Conservation (phyloP, 2,113 vertebrate species). For the Casuarius casuarius region DNA sequence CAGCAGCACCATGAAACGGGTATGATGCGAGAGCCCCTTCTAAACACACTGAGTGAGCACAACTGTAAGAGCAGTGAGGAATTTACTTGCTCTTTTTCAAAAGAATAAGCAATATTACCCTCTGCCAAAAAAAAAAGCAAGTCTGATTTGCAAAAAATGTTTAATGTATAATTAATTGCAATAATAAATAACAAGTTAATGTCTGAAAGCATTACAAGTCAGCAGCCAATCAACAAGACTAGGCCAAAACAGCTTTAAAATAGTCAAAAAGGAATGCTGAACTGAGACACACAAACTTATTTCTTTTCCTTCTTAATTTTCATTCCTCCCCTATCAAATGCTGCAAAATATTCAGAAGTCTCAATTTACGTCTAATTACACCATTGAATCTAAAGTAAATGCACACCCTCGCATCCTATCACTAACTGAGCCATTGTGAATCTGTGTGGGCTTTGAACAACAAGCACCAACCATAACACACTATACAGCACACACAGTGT, state of each 20-base stretch:
- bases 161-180: background rate
- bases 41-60: background rate
- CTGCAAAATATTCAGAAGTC: constrained; percentile 41
- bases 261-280: background rate
- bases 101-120: background rate
- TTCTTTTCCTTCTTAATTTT: background rate
- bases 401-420: background rate
- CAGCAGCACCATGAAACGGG: background rate
- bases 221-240: background rate
- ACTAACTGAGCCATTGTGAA: background rate
- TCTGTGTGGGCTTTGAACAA: background rate
- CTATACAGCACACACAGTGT: background rate
- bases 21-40: background rate
- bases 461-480: background rate
- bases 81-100: background rate
- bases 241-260: background rate
- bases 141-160: background rate
- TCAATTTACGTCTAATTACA: constrained; percentile 36
- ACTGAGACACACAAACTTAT: background rate
- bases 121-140: background rate
- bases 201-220: background rate
- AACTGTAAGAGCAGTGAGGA: background rate
- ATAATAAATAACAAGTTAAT: background rate
- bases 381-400: background rate
- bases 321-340: constrained; percentile 13